Evolutionary conservation across 2,113 vertebrate species (phyloP), one percentile per base, ranked within the genome.

Genomic region (Cavia porcellus): DNA sequence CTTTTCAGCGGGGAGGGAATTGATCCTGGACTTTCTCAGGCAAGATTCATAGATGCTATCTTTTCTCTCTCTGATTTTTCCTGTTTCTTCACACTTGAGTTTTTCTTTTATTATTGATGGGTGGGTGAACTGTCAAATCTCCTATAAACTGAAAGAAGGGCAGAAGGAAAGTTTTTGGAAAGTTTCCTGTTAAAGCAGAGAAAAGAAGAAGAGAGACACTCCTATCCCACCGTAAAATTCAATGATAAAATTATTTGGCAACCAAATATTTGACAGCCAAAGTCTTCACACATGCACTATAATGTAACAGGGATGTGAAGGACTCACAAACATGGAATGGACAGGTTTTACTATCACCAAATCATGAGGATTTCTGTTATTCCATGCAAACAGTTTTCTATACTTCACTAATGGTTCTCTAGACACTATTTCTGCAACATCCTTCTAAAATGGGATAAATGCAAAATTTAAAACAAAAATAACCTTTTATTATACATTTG

Each of bases 1-100:
- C 79, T 92, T 93, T 93, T 90, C 89, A 96, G 90, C 94, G 81
- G 96, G 90, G 88, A 98, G 96, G 90, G 88, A 98, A 92, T 86
- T 32, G 70, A 90, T 92, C 83, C 80, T 96, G 52, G n/a, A 88
- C 87, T 95, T 96, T 96, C 97, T 97, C 81, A 93, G 92, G 82
- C 85, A 90, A 96, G 94, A 85, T 93, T 95, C 88, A 94, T 24
- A 96, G 96, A 95, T 97, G 66, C 42, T 96, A 96, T 97, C 97
- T 95, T 96, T 97, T 94, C 59, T 94, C 62, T 97, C 92, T 85
- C 59, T 86, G 90, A 95, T 95, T 92, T 93, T 94, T 96, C 75
- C 59, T 96, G 86, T 96, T 90, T 97, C 89, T 70, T 97, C 87
- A 82, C 88, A 95, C 92, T 97, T 95, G 72, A 59, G n/a, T 95